Percentiles rank a stretch among this genome's conserved stretches.
phyloP scores from a whole-genome alignment of 2,888 invertebrate species.

The Thalpophila matura region DNA sequence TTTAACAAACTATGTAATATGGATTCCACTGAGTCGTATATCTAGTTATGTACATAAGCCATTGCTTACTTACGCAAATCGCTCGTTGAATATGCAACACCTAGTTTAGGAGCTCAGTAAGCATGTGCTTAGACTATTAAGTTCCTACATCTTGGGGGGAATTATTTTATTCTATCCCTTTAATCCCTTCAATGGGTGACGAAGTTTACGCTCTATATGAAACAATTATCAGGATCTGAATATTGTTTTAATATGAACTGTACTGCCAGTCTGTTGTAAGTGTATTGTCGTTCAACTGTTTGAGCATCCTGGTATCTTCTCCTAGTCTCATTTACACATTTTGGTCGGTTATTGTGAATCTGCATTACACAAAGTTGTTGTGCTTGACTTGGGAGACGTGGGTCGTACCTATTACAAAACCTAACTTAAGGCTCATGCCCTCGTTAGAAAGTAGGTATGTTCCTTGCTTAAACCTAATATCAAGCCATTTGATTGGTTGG shows the following conservation, averaged over 20 bases:
- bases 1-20: slow-evolving; percentile 65
- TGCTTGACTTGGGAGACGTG: no score
- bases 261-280: neutral
- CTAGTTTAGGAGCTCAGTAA: slow-evolving; percentile 88
- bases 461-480: no score
- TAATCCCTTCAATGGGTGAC: slow-evolving; percentile 63
- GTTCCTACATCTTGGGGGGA: slow-evolving; percentile 77
- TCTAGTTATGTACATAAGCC: slow-evolving; percentile 84
- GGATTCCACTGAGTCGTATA: slow-evolving; percentile 66
- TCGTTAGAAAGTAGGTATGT: no score
- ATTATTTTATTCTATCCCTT: slow-evolving; percentile 71
- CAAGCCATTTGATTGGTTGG: no score
- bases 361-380: no score
- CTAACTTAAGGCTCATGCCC: no score
- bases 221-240: slow-evolving; percentile 25
- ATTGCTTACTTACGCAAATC: slow-evolving; percentile 90
- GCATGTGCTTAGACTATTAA: slow-evolving; percentile 89
- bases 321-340: neutral
- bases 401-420: no score
- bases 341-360: no score
- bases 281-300: neutral
- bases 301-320: neutral
- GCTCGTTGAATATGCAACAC: slow-evolving; percentile 89
- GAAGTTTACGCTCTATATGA: slow-evolving; percentile 37
- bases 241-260: slow-evolving; percentile 12